phyloP scores from a whole-genome alignment of 2,797 vertebrate genomes.

The Enteromius mattozi region DNA sequence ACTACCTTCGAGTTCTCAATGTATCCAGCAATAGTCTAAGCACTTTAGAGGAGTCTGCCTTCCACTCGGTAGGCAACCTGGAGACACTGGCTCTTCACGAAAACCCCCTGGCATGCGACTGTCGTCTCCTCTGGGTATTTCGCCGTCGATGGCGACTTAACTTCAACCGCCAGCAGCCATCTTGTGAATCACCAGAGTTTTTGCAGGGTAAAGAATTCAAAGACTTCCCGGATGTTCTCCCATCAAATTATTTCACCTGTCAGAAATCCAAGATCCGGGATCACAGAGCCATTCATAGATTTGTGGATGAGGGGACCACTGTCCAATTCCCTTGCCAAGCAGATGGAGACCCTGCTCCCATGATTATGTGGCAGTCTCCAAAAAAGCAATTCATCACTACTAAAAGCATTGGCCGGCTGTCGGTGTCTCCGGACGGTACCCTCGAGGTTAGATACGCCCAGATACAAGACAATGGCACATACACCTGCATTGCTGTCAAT shows the following conservation, averaged over 20 bases:
- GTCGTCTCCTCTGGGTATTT: conserved; percentile 97
- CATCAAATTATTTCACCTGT: conserved; percentile 91
- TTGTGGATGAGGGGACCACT: conserved; percentile 95
- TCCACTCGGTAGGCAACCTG: conserved; percentile 97
- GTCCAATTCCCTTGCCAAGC: conserved; percentile 92
- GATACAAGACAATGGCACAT: conserved; percentile 99
- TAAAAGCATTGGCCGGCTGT: conserved; percentile 92
- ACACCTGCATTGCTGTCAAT: conserved; percentile 95
- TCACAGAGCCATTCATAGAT: conserved; percentile 91
- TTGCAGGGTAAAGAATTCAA: conserved; percentile 97
- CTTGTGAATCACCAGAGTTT: conserved; percentile 86
- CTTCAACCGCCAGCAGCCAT: conserved; percentile 94
- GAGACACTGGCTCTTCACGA: conserved; percentile 93
- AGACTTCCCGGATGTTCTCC: conserved; percentile 93
- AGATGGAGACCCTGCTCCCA: conserved; percentile 89
- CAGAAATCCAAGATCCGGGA: conserved; percentile 91
- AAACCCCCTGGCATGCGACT: conserved; percentile 96
- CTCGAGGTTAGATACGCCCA: conserved; percentile 97
- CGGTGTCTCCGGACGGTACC: conserved; percentile 90
- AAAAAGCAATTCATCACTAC: conserved; percentile 95
- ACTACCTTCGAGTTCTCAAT: conserved; percentile 93
- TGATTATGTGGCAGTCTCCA: conserved; percentile 94
- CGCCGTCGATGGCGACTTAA: conserved; percentile 96
- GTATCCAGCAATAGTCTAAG: conserved; percentile 92
- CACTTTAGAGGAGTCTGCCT: conserved; percentile 94